These are phyloP conservation scores for Campylomormyrus tamandua DNA, from an alignment of 2,113 vertebrate species.

Conservation along the genomic window DNA sequence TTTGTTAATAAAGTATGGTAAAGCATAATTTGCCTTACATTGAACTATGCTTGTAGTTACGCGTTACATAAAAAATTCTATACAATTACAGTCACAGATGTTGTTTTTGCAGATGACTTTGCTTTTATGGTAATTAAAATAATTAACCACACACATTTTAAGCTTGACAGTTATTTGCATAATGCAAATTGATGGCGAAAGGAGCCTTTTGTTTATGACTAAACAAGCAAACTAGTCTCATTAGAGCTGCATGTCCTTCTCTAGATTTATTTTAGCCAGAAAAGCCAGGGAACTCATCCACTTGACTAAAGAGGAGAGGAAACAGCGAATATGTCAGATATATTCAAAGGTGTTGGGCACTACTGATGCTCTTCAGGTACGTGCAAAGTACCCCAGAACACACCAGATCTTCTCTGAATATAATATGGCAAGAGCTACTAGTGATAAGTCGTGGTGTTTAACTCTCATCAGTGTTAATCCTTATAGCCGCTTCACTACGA, in stretches of 20 bases:
- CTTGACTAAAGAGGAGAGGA: slow-evolving; percentile 31
- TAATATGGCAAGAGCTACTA: not conserved
- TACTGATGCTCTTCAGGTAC: slow-evolving; percentile 28
- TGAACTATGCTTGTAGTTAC: not conserved
- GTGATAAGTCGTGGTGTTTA: not conserved
- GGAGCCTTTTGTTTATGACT: not conserved
- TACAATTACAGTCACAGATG: not conserved
- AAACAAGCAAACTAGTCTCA: not conserved
- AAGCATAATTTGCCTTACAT: not conserved
- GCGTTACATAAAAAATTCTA: not conserved
- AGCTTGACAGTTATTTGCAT: not conserved
- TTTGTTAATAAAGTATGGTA: not conserved
- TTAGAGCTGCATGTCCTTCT: not conserved
- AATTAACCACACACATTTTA: not conserved
- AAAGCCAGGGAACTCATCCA: slow-evolving; percentile 26
- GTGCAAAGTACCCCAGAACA: not conserved
- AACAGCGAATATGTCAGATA: slow-evolving; percentile 29
- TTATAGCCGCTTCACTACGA: slow-evolving; percentile 32
- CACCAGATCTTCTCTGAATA: not conserved
- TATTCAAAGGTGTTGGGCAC: slow-evolving; percentile 27
- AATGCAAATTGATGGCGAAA: not conserved
- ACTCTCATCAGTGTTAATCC: not conserved
- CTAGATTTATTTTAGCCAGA: slow-evolving; percentile 32
- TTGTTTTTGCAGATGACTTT: not conserved
- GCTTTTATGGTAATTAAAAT: not conserved